A percentile compares a stretch with the other conserved stretches of the same genome.
Conservation (phyloP, 2,797 vertebrate genomes). For the Acestrorhynchus altus region DNA sequence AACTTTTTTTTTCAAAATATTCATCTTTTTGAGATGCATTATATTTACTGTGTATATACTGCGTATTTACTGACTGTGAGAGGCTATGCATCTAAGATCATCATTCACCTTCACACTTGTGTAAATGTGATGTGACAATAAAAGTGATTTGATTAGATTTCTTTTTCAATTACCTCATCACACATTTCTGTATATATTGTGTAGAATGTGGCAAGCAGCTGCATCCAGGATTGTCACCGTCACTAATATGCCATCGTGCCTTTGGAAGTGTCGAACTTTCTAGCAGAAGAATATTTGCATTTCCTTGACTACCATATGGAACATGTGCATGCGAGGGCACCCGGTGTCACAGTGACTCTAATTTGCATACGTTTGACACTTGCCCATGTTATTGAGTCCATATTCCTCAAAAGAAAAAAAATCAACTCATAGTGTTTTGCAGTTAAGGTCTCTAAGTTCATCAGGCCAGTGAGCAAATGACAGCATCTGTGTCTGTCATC, state of each 20-base stretch:
- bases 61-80: no score
- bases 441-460: not conserved
- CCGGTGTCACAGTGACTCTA: not conserved
- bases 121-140: no score
- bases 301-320: slow-evolving; percentile 8
- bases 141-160: no score
- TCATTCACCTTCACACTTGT: no score
- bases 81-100: no score
- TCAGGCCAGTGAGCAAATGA: not conserved
- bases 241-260: not conserved
- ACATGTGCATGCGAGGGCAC: not conserved
- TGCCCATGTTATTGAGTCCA: not conserved
- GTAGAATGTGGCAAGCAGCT: not conserved
- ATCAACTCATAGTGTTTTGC: not conserved
- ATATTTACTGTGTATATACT: no score
- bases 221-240: not conserved
- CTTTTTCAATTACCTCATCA: no score
- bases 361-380: slow-evolving; percentile 5
- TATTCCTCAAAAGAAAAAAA: not conserved
- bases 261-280: not conserved
- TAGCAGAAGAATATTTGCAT: not conserved
- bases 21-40: no score
- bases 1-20: no score
- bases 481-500: not conserved
- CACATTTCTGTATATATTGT: not conserved